Evolutionary conservation across 1,140 invertebrate genomes (phyloP), one percentile per base, ranked within the genome.

Genomic region (Brachionus angularis): DNA sequence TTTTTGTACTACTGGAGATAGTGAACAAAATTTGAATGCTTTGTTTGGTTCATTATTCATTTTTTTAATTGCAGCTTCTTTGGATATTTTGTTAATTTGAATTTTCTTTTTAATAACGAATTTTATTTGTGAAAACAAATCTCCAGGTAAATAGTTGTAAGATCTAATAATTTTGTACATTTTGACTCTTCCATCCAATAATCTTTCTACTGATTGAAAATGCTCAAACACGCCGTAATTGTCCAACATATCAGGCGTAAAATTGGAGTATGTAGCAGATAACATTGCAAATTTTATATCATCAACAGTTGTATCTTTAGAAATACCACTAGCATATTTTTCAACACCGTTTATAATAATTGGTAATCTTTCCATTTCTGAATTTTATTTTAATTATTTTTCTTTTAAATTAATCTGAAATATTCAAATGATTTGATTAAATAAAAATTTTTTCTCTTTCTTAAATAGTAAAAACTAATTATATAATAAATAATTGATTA

Each of bases 271-370:
- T 21, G 62, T 47, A 21, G 47, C 62, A 16, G 42, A 47, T 16
- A 67, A 34, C 62, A 67, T 67, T n/a, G 62, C 62, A 50, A 47
- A 67, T 50, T 67, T 67, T 5, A 67, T 36, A 10, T 67, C 42
- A 21, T 67, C 62, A 0, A 67, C 62, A 50, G 44, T 67, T 3
- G 62, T 67, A 21, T 50, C 42, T 36, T 67, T 67, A 23, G 62
- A 47, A 3, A 67, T 46, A 23, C 62, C 62, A 49, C 42, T 49
- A 4, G 62, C 62, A 18, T 47, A 67, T 34, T 67, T 67, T 16
- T 67, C 62, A 12, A 47, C n/a, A 16, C 62, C 62, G 14, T 67
- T 67, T 21, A 67, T 42, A 34, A 47, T 27, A 5, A 67, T 29
- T 47, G 42, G n/a, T 5, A 67, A 29, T 47, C 42, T 46, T 47